Evolutionary conservation across 2,888 invertebrate species (phyloP), one percentile per base, ranked within the genome.

Genomic region (Achlya flavicornis): DNA sequence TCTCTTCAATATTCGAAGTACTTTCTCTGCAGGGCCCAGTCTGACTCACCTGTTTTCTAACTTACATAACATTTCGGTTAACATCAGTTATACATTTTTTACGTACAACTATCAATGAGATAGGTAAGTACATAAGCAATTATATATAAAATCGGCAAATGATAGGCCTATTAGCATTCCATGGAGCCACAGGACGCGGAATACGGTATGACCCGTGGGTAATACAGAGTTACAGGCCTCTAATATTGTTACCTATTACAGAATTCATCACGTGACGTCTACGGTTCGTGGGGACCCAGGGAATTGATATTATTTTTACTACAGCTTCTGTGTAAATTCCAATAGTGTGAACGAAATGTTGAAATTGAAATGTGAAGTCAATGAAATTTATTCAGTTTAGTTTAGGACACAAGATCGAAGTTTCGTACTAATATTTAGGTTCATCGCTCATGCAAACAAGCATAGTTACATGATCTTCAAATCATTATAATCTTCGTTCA

Each of bases 201-300:
- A 78, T 76, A 68, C 41, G 16, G 60, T 58, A 77, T 78, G 74
- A 74, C 76, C 78, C 76, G 14, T 53, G 71, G 74, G 76, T 71
- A 61, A 68, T 70, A 65, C 59, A 58, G 66, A 63, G 57, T 32
- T 12, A 43, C 35, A 66, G 26, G 7, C 48, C n/a, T 0, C 16
- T 48, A 48, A 48, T 57, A 62, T 61, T 61, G 62, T 64, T 64
- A 57, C 61, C 61, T 63, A 65, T 63, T 48, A 61, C 46, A 61
- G 48, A 61, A 53, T 48, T 61, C 48, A 61, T 41, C 59, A 59
- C 16, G 48, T 16, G 16, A 16, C 7, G 6, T n/a, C n/a, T 48
- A 48, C 48, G 6, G 7, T 48, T n/a, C 48, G 16, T 48, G 48
- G 5, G 48, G 5, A 16, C n/a, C 8, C 16, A 3, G 48, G 48